Evolutionary conservation across 1,140 invertebrate species (phyloP), one percentile per base, ranked within the genome.

Genomic region (Hyphantria cunea): DNA sequence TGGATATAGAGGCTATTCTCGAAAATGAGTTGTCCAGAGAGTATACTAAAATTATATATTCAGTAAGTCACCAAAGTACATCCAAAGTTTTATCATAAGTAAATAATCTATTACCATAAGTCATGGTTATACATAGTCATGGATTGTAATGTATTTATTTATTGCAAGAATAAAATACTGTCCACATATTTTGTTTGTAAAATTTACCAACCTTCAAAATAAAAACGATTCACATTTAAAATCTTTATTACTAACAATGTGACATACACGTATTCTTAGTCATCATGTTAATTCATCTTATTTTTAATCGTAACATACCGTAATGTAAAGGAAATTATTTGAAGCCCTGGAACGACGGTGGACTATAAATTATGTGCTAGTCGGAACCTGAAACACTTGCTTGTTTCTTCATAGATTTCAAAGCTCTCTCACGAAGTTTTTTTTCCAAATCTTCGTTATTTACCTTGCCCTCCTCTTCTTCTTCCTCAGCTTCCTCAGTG

Each of bases 381-480:
- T 91, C 89, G 6, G 89, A 91, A 31, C 85, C 88, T 53, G 91
- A 92, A 5, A 67, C 81, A 72, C 91, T 92, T 11, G 89, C 90
- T 71, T 92, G 91, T 56, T 93, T 92, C 54, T 93, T 93, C 92
- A 93, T 93, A 2, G 92, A 93, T 70, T 93, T 93, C 10, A 98
- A 89, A 33, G 96, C 97, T 72, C 96, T 94, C 84, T 97, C 96
- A n/a, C 97, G 92, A 66, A 98, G 91, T 86, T 96, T 96, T 78
- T 95, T 96, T 80, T 97, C 96, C 55, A 96, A 90, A 90, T 97
- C 96, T 75, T 97, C 96, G 75, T 94, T 94, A 13, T 93, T 94
- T 44, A 95, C 93, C 78, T 94, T 96, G 12, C 92, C 92, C 72
- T 94, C 94, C 6, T 94, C 91, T 74, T 95, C 95, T 52, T 94